Base-by-base conservation (phyloP, 2,888 invertebrate species). In the Bombylius discolor region DNA sequence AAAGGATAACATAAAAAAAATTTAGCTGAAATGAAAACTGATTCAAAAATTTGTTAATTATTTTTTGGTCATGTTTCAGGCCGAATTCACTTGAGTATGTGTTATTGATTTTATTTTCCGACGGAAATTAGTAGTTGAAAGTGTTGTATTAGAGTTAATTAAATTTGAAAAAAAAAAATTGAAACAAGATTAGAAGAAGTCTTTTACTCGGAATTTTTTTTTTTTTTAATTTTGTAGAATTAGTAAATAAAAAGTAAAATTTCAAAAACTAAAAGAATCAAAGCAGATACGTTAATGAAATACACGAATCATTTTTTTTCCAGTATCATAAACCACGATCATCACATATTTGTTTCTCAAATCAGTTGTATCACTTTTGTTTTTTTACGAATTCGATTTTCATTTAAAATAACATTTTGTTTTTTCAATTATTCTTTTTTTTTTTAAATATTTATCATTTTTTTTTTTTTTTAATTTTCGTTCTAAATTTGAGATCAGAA, bases 401-500 rank as follows among this genome's bases (percentile, higher is more conserved):
- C 49, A 49, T 54, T 7, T 13, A 14, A 8, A n/a, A 13, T 23
- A 13, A 8, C n/a, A 63, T 64, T 52, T 65, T 63, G 61, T 66
- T 65, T 62, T 64, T 61, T 62, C 52, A 14, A 44, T 56, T 56
- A 47, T 56, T 56, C 39, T 48, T 49, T 14, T 33, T 48, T 48
- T 39, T 55, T 64, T 55, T 50, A 56, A 56, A 23, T 23, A 23
- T 23, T 23, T 23, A 23, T n/a, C n/a, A n/a, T 23, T 23, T 23
- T 23, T 52, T 55, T 47, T 14, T 57, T 51, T 48, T 52, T 53
- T 55, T 52, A 46, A 50, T 45, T 54, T 56, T 56, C 53, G 57
- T 48, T 53, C 44, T 42, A 59, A 60, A 53, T 69, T 72, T 73
- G 74, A 73, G 73, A 74, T 74, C 74, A 74, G 72, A 74, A 74